Evolutionary conservation across 2,888 invertebrate species (phyloP), one percentile per base, ranked within the genome.

Genomic region (Vandiemenella viatica): DNA sequence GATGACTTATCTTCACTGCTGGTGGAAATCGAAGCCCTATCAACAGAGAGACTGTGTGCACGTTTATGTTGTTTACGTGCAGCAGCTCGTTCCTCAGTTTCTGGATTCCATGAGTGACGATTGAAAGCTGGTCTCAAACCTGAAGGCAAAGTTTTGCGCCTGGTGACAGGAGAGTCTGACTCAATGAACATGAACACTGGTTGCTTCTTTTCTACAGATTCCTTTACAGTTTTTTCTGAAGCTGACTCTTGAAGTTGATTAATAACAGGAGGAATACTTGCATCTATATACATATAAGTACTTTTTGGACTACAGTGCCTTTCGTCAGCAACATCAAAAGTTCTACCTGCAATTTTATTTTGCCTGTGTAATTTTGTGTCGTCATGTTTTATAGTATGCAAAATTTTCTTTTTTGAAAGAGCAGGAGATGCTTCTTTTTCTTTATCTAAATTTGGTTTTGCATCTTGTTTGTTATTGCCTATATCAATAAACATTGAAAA

Each of bases 401-500:
- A n/a, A n/a, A n/a, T n/a, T n/a, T n/a, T n/a, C n/a, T n/a, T n/a
- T n/a, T n/a, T n/a, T n/a, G n/a, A n/a, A n/a, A n/a, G n/a, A n/a
- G n/a, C n/a, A n/a, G n/a, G n/a, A n/a, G n/a, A n/a, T n/a, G n/a
- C n/a, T n/a, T n/a, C n/a, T n/a, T n/a, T n/a, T n/a, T n/a, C n/a
- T n/a, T n/a, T n/a, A n/a, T n/a, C 8, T 23, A 22, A 21, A 44
- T 48, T 23, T 43, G 42, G 8, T 40, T 26, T 23, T 18, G 42
- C 42, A 21, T 45, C 46, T 37, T 41, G 15, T 13, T 38, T 51
- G 16, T 20, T 23, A 37, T 69, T 65, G 13, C 63, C 67, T 56
- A 88, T 72, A 64, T 87, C 86, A 50, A 89, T 86, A 54, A 84
- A 88, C 85, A 89, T 87, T 2, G 86, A 84, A 65, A 89, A 89